A percentile compares a stretch with the other conserved stretches of the same genome.
Evolutionary conservation across 2,797 vertebrate genomes (phyloP).

Genomic region (Halcyon leucocephala): DNA sequence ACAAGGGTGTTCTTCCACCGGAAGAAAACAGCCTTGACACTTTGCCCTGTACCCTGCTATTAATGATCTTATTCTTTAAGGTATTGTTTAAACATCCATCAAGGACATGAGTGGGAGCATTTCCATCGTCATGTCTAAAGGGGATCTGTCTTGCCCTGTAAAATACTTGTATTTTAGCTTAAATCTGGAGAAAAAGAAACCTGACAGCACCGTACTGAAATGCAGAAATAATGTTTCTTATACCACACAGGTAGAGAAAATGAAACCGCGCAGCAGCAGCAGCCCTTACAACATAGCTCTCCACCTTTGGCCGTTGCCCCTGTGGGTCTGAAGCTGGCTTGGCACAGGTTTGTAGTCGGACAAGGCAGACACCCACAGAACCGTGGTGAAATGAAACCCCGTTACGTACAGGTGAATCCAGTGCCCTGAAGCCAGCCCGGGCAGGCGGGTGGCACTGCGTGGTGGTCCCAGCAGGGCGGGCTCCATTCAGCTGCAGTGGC

Average conservation of each 20-base stretch:
- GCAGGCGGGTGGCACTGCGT: accelerated
- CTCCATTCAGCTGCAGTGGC: background rate
- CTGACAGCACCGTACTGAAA: slow-evolving; percentile 73
- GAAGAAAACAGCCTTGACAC: slow-evolving; percentile 47
- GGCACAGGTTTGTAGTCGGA: background rate
- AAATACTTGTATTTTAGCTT: slow-evolving; percentile 73
- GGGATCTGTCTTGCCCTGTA: slow-evolving; percentile 50
- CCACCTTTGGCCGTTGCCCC: background rate
- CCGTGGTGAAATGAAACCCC: background rate
- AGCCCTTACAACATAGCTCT: background rate
- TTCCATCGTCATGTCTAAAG: slow-evolving; percentile 29
- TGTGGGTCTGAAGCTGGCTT: background rate
- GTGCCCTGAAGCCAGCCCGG: background rate
- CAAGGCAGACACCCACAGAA: background rate
- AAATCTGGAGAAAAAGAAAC: slow-evolving; percentile 40
- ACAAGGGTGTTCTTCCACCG: slow-evolving; percentile 32
- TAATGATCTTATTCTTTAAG: slow-evolving; percentile 59
- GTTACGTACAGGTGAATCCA: accelerated
- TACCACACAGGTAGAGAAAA: slow-evolving; percentile 18
- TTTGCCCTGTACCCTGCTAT: slow-evolving; percentile 43
- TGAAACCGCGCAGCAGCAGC: background rate
- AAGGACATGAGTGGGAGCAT: slow-evolving; percentile 30
- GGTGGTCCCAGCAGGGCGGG: accelerated
- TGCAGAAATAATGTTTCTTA: slow-evolving; percentile 56
- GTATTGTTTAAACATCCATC: slow-evolving; percentile 34